These are phyloP conservation scores for Desmodus rotundus DNA, from an alignment of 2,113 vertebrate species.

Conservation along the genomic window DNA sequence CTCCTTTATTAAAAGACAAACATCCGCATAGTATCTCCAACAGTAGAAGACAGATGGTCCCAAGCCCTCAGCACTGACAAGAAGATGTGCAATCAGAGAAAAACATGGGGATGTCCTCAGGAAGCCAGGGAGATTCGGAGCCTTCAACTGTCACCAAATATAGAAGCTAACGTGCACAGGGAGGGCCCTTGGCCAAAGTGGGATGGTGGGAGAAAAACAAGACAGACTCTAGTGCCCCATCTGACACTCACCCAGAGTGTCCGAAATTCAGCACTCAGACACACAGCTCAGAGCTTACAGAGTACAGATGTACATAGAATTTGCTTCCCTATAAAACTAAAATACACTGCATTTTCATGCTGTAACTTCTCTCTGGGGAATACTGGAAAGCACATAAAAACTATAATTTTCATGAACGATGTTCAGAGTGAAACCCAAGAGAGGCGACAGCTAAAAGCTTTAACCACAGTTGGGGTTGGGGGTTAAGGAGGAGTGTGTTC, in stretches of 20 bases:
- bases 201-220: not conserved
- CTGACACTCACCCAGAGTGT: not conserved
- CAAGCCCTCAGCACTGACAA: not conserved
- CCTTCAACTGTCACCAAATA: not conserved
- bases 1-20: not conserved
- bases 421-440: not conserved
- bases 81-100: not conserved
- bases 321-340: not conserved
- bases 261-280: not conserved
- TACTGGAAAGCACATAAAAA: not conserved
- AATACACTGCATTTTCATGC: not conserved
- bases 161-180: not conserved
- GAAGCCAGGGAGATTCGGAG: not conserved
- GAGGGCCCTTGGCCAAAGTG: not conserved
- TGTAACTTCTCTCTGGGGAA: not conserved
- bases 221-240: not conserved
- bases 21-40: not conserved
- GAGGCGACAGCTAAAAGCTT: not conserved
- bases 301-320: not conserved
- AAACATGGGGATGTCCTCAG: not conserved
- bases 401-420: not conserved
- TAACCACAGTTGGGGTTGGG: not conserved
- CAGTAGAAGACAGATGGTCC: not conserved
- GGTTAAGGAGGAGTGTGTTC: not conserved
- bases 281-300: not conserved